A percentile compares a stretch with the other conserved stretches of the same genome.
Conservation (phyloP, 2,797 vertebrate species). For the Petrocephalus sullivani region DNA sequence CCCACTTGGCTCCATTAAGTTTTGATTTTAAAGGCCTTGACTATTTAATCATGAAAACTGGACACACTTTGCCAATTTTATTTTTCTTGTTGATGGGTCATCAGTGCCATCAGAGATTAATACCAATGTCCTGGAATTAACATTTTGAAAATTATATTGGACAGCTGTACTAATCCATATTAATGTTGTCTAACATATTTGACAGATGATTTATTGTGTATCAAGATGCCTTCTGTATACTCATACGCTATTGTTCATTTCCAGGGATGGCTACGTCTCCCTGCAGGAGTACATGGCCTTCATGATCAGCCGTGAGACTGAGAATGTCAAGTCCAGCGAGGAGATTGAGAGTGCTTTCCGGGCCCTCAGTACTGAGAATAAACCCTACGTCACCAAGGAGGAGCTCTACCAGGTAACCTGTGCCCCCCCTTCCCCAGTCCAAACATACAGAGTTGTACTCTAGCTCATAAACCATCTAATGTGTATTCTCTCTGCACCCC, state of each 20-base stretch:
- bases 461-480: constrained; percentile 74
- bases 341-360: constrained; percentile 98
- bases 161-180: not conserved
- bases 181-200: not conserved
- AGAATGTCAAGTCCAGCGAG: constrained; percentile 98
- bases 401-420: constrained; percentile 87
- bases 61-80: not conserved
- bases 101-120: not conserved
- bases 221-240: not conserved
- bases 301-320: constrained; percentile 98
- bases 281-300: constrained; percentile 99
- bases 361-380: constrained; percentile 90
- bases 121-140: not conserved
- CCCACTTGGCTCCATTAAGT: not conserved
- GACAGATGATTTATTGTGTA: not conserved
- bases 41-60: not conserved
- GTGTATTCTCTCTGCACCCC: not conserved
- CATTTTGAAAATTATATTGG: not conserved
- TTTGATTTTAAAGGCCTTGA: not conserved
- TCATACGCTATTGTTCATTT: not conserved
- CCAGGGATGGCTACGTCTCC: constrained; percentile 93
- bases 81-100: not conserved
- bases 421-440: not conserved
- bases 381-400: constrained; percentile 95
- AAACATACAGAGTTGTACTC: not conserved